Evolutionary conservation across 2,113 vertebrate species (phyloP), one percentile per base, ranked within the genome.

Genomic region (Oryzias woworae): DNA sequence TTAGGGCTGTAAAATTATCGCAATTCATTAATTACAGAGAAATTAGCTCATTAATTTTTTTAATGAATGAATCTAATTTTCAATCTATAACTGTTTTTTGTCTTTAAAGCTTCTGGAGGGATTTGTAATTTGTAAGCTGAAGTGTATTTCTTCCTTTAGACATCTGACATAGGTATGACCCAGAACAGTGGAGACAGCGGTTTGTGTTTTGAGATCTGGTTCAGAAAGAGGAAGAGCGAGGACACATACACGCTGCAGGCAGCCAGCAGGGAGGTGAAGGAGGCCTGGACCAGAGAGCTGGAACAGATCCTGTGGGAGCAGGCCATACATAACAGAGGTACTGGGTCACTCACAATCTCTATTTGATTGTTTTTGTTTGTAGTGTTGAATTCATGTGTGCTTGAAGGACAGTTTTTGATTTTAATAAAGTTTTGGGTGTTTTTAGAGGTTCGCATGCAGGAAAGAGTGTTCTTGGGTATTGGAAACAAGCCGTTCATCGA

Each of bases 401-500:
- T 36, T 36, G 12, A 36, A 36, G 36, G 10, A 36, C 36, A 12
- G 8, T 36, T 36, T 13, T 36, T 36, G 10, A 36, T 28, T 5
- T 28, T 36, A 36, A 10, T 36, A 2, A 36, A 12, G 15, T 77
- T 63, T 47, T 24, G 18, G n/a, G 61, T 17, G 23, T 60, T 62
- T 45, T 62, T 17, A 94, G 93, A 93, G 54, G 78, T 93, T 44
- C 92, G 92, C 1, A 92, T 92, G 90, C 92, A 92, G 76, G 93
- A 93, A 68, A 81, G 93, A 67, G 92, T 90, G 41, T 93, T 93
- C 66, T 87, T 93, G 86, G 93, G 93, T 49, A 91, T 94, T 55
- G 93, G 92, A 57, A 90, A 89, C 73, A 93, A 92, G 60, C 92
- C 92, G 28, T 94, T 91, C 71, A 92, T 90, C 81, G 92, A 94